Conservation (phyloP, 2,113 vertebrate species). For the Phalacrocorax pelagicus region DNA sequence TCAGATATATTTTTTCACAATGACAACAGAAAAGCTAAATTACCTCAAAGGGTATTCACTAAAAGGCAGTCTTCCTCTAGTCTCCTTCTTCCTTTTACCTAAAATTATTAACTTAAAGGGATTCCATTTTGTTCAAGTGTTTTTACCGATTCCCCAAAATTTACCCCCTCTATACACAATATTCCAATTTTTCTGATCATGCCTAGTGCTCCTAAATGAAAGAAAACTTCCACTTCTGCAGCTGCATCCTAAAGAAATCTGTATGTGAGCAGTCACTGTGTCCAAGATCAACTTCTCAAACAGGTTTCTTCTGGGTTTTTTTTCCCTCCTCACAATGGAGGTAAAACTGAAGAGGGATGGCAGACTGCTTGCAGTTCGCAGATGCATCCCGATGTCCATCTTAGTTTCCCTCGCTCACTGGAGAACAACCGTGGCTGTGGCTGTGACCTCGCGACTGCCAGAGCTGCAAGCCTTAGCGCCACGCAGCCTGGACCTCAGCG, state of each 20-base stretch:
- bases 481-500: neutral
- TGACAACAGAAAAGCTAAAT: neutral
- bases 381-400: neutral
- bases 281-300: neutral
- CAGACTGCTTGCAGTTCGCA: neutral
- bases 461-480: neutral
- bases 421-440: neutral
- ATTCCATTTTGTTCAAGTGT: neutral
- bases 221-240: neutral
- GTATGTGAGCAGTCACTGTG: neutral
- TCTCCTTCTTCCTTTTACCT: neutral
- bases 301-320: neutral
- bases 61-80: neutral
- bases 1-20: neutral
- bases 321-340: neutral
- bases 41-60: neutral
- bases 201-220: neutral
- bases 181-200: neutral
- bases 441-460: rapidly evolving
- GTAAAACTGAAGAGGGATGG: neutral
- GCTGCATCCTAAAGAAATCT: neutral
- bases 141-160: neutral
- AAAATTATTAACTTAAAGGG: neutral
- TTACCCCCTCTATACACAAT: neutral
- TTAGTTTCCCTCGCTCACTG: neutral